Conservation (phyloP, 30 jellyfish, hydroid and myxozoan species). For the Mastigias papua region DNA sequence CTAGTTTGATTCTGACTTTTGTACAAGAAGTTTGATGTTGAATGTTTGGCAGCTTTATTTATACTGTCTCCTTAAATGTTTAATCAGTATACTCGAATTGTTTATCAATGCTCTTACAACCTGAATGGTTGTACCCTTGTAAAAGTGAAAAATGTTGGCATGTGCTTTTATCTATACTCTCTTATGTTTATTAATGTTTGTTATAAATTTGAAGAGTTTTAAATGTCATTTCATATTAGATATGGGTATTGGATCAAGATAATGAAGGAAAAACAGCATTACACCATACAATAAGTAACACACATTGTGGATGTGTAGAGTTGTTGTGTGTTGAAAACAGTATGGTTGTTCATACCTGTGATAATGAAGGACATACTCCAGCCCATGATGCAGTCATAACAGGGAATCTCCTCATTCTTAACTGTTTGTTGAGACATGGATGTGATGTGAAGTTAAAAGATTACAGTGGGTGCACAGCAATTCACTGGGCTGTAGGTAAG, state of each 20-base stretch:
- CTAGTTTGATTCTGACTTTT: no score
- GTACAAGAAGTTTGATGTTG: no score
- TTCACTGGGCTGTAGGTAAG: conserved; percentile 82
- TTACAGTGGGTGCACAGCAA: conserved; percentile 45
- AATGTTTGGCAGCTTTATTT: no score
- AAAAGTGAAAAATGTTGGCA: no score
- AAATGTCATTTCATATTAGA: no score
- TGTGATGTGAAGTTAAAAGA: conserved; percentile 48
- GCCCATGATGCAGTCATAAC: conserved; percentile 81
- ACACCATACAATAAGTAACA: conserved; percentile 77
- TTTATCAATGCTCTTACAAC: no score
- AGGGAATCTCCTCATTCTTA: conserved; percentile 42
- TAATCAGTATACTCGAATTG: no score
- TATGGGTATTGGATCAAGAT: conserved; percentile 71
- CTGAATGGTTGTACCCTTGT: no score
- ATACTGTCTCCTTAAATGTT: no score
- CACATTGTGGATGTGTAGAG: conserved; percentile 84
- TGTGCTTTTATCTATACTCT: no score
- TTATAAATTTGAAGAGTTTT: no score
- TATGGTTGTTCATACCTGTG: conserved; percentile 40
- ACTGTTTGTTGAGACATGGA: conserved; percentile 47
- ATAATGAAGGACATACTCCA: conserved; percentile 70
- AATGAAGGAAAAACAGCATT: conserved; percentile 82
- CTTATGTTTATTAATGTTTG: no score
- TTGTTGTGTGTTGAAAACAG: conserved; percentile 58